Evolutionary conservation across 2,888 invertebrate species (phyloP).

Genomic region (Onchidella celtica): DNA sequence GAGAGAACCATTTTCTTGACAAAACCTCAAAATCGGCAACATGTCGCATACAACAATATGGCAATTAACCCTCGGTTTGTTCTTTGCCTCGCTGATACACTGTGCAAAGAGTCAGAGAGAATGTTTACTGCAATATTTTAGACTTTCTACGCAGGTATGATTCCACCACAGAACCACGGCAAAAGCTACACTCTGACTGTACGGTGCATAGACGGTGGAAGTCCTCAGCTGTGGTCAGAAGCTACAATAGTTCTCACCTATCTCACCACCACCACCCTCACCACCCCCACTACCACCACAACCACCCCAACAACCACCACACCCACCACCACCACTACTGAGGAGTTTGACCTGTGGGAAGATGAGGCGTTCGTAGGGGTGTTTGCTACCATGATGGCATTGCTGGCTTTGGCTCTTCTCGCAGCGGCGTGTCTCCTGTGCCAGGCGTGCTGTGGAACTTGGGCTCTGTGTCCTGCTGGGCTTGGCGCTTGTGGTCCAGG

Average conservation of each 20-base stretch:
- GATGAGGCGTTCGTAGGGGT: conserved; percentile 31
- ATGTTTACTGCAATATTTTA: not conserved
- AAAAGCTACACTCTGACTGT: conserved; percentile 50
- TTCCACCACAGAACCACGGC: conserved; percentile 44
- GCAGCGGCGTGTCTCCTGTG: not conserved
- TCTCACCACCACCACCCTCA: conserved; percentile 54
- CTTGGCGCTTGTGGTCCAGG: conserved; percentile 4
- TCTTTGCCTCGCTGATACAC: not conserved
- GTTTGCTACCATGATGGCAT: conserved; percentile 32
- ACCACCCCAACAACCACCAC: conserved; percentile 25
- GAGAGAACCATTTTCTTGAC: too few species aligned
- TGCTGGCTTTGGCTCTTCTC: conserved; percentile 21
- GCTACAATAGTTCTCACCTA: conserved; percentile 52
- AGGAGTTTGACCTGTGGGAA: conserved; percentile 28
- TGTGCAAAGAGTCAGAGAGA: not conserved
- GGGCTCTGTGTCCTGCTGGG: too few species aligned
- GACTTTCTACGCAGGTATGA: conserved; percentile 22
- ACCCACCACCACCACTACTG: not conserved
- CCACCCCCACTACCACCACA: conserved; percentile 50
- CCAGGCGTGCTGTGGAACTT: not conserved
- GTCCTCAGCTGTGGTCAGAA: conserved; percentile 47
- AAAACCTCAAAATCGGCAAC: too few species aligned
- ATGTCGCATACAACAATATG: too few species aligned
- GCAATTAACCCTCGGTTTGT: too few species aligned
- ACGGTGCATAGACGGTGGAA: conserved; percentile 53